Evolutionary conservation across 2,888 invertebrate genomes (phyloP), one percentile per base, ranked within the genome.

Genomic region (Electrophaes corylata): DNA sequence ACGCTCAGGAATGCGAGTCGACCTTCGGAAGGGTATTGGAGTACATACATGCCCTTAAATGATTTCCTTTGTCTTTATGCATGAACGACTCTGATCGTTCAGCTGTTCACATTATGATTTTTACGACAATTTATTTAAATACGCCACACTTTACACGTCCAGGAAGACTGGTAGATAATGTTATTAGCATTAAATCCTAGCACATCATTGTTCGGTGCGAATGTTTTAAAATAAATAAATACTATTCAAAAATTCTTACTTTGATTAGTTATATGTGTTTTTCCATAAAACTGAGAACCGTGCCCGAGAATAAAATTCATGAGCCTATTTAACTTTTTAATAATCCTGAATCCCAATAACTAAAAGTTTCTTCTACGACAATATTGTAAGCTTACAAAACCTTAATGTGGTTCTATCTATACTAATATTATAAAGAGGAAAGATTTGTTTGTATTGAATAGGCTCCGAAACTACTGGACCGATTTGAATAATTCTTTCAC

Each of bases 21-120:
- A 70, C 84, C 84, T 84, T 84, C 80, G 65, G 49, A 62, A 79
- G 78, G 80, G 78, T 64, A 66, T 62, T 50, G 20, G 40, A 52
- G 60, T 50, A 58, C 58, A 49, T 45, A 53, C 60, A 58, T 71
- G 71, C 72, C 76, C 74, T 75, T 75, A 71, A 73, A 69, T 62
- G 65, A 64, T 66, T 67, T 68, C 70, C 76, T 77, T 77, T 78
- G 73, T 76, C 67, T 78, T 70, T 57, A 72, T 68, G 70, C 72
- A 68, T 62, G 65, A 65, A 64, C 65, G 65, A 63, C 48, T 60
- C 58, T 33, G 5, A 48, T 52, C 52, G 48, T 61, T 45, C 23
- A 23, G 37, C 47, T 48, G 47, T 37, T 37, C 20, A 48, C 20
- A 33, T 48, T n/a, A 43, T 20, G 33, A 46, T 51, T 35, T 46